Conservation (phyloP, 2,797 vertebrate species). For the Eospalax fontanierii region DNA sequence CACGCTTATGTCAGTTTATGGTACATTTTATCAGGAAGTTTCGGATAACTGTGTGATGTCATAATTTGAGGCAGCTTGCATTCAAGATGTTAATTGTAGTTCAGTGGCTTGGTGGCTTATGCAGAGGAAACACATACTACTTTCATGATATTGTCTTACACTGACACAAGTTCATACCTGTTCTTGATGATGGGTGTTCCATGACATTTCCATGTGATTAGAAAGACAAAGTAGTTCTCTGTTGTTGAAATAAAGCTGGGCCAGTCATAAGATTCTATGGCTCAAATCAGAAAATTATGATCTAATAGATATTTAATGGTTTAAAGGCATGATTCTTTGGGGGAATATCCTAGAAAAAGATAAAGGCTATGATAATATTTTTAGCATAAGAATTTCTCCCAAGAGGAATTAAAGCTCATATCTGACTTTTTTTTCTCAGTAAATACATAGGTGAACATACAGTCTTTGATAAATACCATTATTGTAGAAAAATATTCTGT, state of each 20-base stretch:
- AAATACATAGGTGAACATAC: slow-evolving; percentile 1
- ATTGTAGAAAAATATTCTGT: slow-evolving; percentile 30
- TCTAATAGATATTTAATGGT: background rate
- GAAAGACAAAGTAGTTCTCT: background rate
- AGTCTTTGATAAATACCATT: slow-evolving; percentile 33
- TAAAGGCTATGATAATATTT: background rate
- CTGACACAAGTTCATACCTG: background rate
- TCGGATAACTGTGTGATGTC: background rate
- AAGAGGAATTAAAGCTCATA: background rate
- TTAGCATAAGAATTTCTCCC: background rate
- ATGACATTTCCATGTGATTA: background rate
- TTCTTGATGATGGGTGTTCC: background rate
- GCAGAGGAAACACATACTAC: background rate
- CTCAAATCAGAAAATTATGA: slow-evolving; percentile 16
- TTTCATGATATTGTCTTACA: background rate
- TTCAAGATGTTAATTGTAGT: slow-evolving; percentile 15
- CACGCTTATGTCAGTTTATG: background rate
- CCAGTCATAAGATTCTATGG: background rate
- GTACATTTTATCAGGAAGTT: slow-evolving; percentile 47
- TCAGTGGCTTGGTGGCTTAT: slow-evolving; percentile 38
- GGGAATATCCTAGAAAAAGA: background rate
- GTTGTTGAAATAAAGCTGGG: background rate
- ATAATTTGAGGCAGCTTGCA: slow-evolving; percentile 26
- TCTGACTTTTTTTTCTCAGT: slow-evolving; percentile 48
- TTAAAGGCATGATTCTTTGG: slow-evolving; percentile 22